Conservation (phyloP, 2,113 vertebrate genomes). For the Bos javanicus region DNA sequence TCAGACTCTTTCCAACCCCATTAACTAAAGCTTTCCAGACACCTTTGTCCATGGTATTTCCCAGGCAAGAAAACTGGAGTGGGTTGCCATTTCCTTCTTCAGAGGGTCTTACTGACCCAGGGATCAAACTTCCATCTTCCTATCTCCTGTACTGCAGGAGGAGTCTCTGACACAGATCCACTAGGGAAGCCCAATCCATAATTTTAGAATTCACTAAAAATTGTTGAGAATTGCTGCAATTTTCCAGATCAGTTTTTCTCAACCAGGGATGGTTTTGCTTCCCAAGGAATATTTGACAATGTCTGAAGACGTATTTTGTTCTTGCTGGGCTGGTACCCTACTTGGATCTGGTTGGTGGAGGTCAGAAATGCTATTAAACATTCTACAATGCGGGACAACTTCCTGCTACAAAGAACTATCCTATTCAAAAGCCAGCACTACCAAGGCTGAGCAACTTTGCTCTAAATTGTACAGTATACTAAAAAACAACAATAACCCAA, state of each 20-base stretch:
- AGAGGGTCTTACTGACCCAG: not conserved
- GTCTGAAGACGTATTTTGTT: not conserved
- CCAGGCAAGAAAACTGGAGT: not conserved
- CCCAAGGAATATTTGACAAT: not conserved
- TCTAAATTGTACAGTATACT: not conserved
- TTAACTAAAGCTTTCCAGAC: not conserved
- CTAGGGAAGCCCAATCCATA: not conserved
- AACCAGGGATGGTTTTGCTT: not conserved
- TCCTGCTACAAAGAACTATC: not conserved
- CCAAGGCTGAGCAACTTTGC: not conserved
- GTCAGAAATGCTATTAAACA: not conserved
- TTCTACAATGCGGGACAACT: rapidly evolving
- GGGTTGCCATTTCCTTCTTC: not conserved
- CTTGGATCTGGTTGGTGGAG: not conserved
- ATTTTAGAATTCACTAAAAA: not conserved
- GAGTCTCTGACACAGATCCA: not conserved
- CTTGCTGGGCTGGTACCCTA: rapidly evolving
- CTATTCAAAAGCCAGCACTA: not conserved
- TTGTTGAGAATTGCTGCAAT: not conserved
- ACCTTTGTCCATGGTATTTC: not conserved
- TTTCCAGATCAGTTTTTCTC: not conserved
- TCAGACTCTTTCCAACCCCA: not conserved
- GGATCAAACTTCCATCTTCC: not conserved
- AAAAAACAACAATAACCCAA: not conserved
- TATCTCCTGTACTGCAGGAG: not conserved